Evolutionary conservation across 1,140 invertebrate genomes (phyloP).

Genomic region (Drosophila repleta): DNA sequence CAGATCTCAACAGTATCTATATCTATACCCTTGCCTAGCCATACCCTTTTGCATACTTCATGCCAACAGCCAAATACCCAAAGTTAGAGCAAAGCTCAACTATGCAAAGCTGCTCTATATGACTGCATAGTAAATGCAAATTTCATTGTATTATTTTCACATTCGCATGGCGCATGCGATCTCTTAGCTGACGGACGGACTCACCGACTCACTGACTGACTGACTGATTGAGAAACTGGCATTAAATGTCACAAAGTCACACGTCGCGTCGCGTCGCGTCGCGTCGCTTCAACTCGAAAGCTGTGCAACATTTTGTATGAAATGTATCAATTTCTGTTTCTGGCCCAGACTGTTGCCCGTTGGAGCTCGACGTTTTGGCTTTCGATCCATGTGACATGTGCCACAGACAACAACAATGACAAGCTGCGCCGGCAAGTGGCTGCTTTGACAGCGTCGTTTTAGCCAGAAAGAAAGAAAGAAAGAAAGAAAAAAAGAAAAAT

Average conservation of each 20-base stretch:
- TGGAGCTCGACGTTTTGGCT: conserved; percentile 7
- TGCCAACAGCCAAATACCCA: too few species aligned
- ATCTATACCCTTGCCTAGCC: too few species aligned
- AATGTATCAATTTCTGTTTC: conserved; percentile 77
- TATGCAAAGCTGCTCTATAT: neutral
- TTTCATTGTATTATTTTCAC: conserved; percentile 76
- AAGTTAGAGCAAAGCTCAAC: too few species aligned
- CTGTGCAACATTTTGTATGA: conserved; percentile 57
- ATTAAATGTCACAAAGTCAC: conserved; percentile 80
- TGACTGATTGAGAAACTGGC: conserved; percentile 62
- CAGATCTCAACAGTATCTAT: too few species aligned
- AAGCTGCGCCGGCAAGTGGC: conserved; percentile 60
- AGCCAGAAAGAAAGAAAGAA: conserved; percentile 19
- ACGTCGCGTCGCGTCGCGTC: conserved; percentile 55
- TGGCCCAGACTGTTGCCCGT: conserved; percentile 46
- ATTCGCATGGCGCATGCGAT: conserved; percentile 56
- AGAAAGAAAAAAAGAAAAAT: conserved; percentile 25
- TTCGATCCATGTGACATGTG: conserved; percentile 14
- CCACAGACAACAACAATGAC: conserved; percentile 31
- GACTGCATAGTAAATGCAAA: conserved; percentile 51
- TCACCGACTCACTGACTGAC: conserved; percentile 52
- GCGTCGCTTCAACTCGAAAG: conserved; percentile 33
- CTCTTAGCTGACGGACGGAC: conserved; percentile 35
- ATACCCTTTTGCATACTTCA: too few species aligned
- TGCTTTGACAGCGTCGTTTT: conserved; percentile 73